phyloP scores from a whole-genome alignment of 1,140 invertebrate species.

The Frieseomelitta varia region DNA sequence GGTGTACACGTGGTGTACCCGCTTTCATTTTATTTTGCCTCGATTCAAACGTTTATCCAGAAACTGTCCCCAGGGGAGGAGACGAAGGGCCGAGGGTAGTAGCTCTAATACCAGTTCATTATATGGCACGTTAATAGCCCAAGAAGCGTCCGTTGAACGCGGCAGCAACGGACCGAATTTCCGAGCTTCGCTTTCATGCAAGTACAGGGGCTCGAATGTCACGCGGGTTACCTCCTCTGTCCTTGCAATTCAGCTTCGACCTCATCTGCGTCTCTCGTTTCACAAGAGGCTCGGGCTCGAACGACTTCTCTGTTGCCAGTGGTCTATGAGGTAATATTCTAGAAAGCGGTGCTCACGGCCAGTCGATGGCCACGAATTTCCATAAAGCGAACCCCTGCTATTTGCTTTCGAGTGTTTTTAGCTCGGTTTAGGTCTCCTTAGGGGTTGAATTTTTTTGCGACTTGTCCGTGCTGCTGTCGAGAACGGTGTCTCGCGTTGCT shows the following conservation, averaged over 20 bases:
- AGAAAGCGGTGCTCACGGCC: slow-evolving; percentile 10
- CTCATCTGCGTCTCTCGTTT: slow-evolving; percentile 44
- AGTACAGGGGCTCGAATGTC: slow-evolving; percentile 36
- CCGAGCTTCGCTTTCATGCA: slow-evolving; percentile 33
- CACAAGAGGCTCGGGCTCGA: slow-evolving; percentile 26
- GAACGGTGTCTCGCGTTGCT: not conserved
- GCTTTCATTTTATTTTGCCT: not conserved
- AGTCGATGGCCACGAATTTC: slow-evolving; percentile 10
- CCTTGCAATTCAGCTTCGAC: slow-evolving; percentile 43
- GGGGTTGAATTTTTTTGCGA: not conserved
- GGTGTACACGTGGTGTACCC: not conserved
- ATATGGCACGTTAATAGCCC: slow-evolving; percentile 24
- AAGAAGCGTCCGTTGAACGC: not conserved
- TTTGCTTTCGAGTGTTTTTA: not conserved
- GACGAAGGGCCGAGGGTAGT: too few relatives aligned
- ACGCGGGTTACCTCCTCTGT: slow-evolving; percentile 38
- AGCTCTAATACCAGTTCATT: slow-evolving; percentile 35
- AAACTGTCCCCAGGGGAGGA: not conserved
- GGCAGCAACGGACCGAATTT: slow-evolving; percentile 22
- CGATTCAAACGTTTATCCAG: slow-evolving; percentile 25
- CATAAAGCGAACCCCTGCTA: slow-evolving; percentile 17
- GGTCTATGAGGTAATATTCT: slow-evolving; percentile 21
- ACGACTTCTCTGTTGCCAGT: not conserved
- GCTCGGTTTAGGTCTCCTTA: not conserved
- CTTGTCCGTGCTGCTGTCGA: not conserved